phyloP scores from a whole-genome alignment of 2,888 invertebrate species.

The Drosophila bunnanda region DNA sequence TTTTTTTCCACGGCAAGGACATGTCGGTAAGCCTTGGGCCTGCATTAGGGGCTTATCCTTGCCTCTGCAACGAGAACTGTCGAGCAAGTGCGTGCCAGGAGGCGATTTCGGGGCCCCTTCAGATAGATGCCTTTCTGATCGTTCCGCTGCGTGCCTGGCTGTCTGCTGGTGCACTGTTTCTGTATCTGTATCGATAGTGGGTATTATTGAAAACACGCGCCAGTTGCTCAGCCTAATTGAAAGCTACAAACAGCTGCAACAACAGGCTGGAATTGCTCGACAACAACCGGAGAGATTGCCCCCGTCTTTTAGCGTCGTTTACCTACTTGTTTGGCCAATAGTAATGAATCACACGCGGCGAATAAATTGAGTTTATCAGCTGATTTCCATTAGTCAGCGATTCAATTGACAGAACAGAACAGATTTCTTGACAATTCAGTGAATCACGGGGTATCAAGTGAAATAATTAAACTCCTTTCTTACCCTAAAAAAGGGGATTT shows the following conservation, averaged over 20 bases:
- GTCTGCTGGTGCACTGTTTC: conserved; percentile 25
- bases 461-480: background rate
- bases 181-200: conserved; percentile 17
- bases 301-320: conserved; percentile 20
- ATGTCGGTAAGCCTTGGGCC: conserved; percentile 15
- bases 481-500: background rate
- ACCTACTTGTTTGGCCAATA: conserved; percentile 37
- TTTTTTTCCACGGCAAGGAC: conserved; percentile 35
- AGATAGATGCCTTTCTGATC: conserved; percentile 8
- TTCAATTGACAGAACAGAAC: conserved; percentile 9
- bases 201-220: conserved; percentile 75
- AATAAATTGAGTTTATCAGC: conserved; percentile 46
- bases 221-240: conserved; percentile 57
- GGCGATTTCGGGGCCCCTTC: background rate
- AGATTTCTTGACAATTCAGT: conserved; percentile 8
- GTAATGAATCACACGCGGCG: conserved; percentile 35
- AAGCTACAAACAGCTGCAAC: conserved; percentile 35
- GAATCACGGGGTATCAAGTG: conserved; percentile 5
- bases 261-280: conserved; percentile 58
- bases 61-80: background rate
- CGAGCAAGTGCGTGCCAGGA: conserved; percentile 25
- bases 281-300: conserved; percentile 49
- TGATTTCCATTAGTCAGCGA: conserved; percentile 41
- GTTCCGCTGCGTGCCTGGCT: conserved; percentile 57
- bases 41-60: conserved; percentile 30